Base-by-base conservation (phyloP, 2,797 vertebrate species). In the Ptychobarbus kaznakovi region DNA sequence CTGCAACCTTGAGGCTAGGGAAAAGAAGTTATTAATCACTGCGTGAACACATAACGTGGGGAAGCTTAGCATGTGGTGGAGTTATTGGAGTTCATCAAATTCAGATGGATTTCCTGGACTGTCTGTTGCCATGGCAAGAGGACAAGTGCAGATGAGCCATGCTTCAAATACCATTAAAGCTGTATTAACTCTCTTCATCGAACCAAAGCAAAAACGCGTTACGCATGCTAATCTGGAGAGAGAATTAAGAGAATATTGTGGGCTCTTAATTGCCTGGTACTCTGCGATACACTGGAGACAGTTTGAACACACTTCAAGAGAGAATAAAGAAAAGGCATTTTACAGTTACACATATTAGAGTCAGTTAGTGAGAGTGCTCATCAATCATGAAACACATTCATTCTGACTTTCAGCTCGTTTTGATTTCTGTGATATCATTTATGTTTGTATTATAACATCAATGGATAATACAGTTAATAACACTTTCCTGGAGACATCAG, bases 81-180 rank as follows among this genome's bases (percentile, higher is more conserved):
- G 77, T 58, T 38, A 73, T 83, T 70, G 65, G 46, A 69, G 38
- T 53, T 79, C 66, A 53, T 75, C 38, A 78, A 53, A 81, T 49
- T 69, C 25, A 79, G 68, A 85, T 85, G 32, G 74, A 85, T 85
- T 87, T 86, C 51, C 28, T 72, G 66, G 81, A 82, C 73, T 40
- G 65, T 35, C 84, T 86, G 81, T 89, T 87, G 86, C 86, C 78
- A 87, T 86, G 84, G 72, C 80, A 51, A 66, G 79, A 53, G 15
- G 44, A 76, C 42, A 81, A 87, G 80, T 66, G 61, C 13, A 74
- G 58, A 84, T 84, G 42, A 86, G 72, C 66, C 73, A 56, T 51
- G 58, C 75, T 80, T 44, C 83, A 82, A 81, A 84, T 46, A 75
- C 49, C 82, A 89, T 89, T 87, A 82, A 87, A 87, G 56, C 65